Base-by-base conservation (phyloP, 2,797 vertebrate genomes). In the Neomorphus geoffroyi region DNA sequence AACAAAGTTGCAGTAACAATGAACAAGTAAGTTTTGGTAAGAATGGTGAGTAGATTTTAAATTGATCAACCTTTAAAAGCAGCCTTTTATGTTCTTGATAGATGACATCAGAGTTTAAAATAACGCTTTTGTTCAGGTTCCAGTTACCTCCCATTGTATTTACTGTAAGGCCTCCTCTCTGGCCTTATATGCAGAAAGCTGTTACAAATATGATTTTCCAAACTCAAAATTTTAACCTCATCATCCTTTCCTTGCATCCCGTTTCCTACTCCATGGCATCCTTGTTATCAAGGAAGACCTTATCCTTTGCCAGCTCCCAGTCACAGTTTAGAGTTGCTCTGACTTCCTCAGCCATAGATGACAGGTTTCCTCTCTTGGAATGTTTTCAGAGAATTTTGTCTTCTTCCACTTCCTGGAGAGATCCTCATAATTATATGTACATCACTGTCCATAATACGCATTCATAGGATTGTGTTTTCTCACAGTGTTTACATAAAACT, bases 221-320 rank as follows among this genome's bases (percentile, higher is more conserved):
- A 64, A 28, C 22, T 64, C 4, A 6, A 45, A 5, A 22, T 65
- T 81, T 86, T 35, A 82, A 67, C 26, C 10, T 28, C 10, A 5
- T 56, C n/a, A 7, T n/a, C 9, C 22, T 33, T 48, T 39, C 24
- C 32, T 56, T 62, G 28, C 26, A 35, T 53, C 37, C 16, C 24
- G 72, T 28, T 37, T 3, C 30, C 13, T 83, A 2, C 12, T 28
- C 27, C 13, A 2, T 13, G 28, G 17, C 19, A 14, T 26, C 13
- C 21, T 27, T 0, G 1, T 33, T 48, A 15, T 3, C 8, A 60
- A 33, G n/a, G 43, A 69, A 5, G 33, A 46, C 18, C 22, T 32
- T 15, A 18, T 71, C 33, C 35, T 80, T 28, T 81, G 75, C 74
- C n/a, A 6, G 33, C 33, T 54, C 51, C 15, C 35, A 24, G 57